These are phyloP conservation scores for Sminthurides aquaticus DNA, from an alignment of 2,888 invertebrate species.

Conservation along the genomic window DNA sequence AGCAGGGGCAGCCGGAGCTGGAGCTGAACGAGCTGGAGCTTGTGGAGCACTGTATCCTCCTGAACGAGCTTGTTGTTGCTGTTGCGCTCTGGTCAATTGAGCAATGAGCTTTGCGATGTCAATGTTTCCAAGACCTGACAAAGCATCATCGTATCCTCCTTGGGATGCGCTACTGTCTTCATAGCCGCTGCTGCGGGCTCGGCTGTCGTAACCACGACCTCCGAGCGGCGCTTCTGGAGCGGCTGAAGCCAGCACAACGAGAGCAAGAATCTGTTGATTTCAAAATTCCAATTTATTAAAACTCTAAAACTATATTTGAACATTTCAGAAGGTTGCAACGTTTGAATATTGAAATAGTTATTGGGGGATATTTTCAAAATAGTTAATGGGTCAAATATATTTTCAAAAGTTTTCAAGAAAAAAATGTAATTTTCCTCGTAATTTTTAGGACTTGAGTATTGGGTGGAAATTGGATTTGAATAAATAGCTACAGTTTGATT, in stretches of 20 bases:
- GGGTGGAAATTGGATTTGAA: background rate
- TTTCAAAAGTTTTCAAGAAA: background rate
- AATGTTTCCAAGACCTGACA: slow-evolving; percentile 10
- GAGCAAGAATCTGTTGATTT: slow-evolving; percentile 45
- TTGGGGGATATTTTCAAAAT: too few species aligned
- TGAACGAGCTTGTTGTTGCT: slow-evolving; percentile 1
- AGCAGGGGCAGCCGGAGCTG: background rate
- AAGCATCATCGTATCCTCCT: slow-evolving; percentile 4
- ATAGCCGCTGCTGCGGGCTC: background rate
- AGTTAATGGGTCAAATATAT: background rate
- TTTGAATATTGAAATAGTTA: too few species aligned
- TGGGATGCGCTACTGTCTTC: background rate
- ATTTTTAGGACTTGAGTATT: too few species aligned
- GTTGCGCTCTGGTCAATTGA: slow-evolving; percentile 6
- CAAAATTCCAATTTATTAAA: too few species aligned
- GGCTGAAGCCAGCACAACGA: slow-evolving; percentile 44
- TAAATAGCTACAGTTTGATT: background rate
- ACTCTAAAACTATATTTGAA: too few species aligned
- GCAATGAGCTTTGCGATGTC: slow-evolving; percentile 19
- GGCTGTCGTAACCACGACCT: slow-evolving; percentile 13
- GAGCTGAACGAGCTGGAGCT: background rate
- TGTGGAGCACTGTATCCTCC: slow-evolving; percentile 5
- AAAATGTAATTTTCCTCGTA: background rate
- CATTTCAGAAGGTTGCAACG: too few species aligned
- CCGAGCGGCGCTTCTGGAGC: slow-evolving; percentile 27